Percentiles rank a stretch among this genome's conserved stretches.
Evolutionary conservation across 2,888 invertebrate species (phyloP).

Genomic region (Sinelater perroti): DNA sequence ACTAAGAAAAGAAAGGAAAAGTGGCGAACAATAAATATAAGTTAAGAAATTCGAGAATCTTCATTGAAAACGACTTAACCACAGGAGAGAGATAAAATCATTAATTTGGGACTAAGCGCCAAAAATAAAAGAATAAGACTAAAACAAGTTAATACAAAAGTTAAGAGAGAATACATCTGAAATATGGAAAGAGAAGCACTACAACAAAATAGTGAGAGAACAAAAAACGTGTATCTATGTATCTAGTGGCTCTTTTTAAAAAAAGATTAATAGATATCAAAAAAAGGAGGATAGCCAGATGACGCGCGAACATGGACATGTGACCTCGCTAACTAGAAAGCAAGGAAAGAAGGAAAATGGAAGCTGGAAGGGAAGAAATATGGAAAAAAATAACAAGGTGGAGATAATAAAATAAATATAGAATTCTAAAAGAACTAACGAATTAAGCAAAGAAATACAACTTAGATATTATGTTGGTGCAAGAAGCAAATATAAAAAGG

Average conservation of each 20-base stretch:
- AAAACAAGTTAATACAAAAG: neutral
- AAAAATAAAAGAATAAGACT: neutral
- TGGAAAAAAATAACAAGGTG: too few species aligned
- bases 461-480: too few species aligned
- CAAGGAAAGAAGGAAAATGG: too few species aligned
- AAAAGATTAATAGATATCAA: neutral
- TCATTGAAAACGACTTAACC: constrained; percentile 1
- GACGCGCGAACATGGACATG: constrained; percentile 2
- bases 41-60: neutral
- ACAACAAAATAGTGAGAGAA: neutral
- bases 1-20: neutral
- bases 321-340: too few species aligned
- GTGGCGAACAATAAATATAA: neutral
- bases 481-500: too few species aligned
- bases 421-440: too few species aligned
- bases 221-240: neutral
- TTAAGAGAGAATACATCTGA: neutral
- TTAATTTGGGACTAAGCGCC: neutral
- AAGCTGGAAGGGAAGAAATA: too few species aligned
- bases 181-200: neutral
- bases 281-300: neutral
- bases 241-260: neutral
- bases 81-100: neutral
- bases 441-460: too few species aligned
- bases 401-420: too few species aligned